These are phyloP conservation scores for Panagrolaimus sp. DNA, from an alignment of 1,140 invertebrate species.

Conservation along the genomic window DNA sequence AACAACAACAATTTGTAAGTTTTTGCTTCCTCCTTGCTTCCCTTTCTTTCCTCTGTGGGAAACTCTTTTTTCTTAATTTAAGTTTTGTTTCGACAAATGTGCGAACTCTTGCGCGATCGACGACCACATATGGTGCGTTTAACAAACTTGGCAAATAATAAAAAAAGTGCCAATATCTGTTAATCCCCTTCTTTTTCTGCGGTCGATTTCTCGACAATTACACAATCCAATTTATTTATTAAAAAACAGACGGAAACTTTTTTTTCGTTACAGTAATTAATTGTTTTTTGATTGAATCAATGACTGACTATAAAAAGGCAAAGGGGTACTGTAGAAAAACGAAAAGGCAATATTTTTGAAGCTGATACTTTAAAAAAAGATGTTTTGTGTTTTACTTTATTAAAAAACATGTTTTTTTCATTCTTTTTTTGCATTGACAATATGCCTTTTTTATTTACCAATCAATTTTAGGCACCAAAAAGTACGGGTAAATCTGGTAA, in stretches of 20 bases:
- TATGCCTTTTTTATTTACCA: too few species aligned
- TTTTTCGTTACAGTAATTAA: constrained; percentile 10
- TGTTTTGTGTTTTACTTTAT: too few species aligned
- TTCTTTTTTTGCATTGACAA: too few species aligned
- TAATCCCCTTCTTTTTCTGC: background rate
- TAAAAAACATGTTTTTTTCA: too few species aligned
- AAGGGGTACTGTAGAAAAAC: too few species aligned
- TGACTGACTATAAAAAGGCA: too few species aligned
- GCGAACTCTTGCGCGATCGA: constrained; percentile 5
- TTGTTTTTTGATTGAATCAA: background rate
- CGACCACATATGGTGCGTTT: background rate
- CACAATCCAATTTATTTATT: constrained; percentile 10
- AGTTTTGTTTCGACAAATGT: background rate
- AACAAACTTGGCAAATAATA: constrained; percentile 13
- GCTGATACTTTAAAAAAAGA: too few species aligned
- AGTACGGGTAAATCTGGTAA: too few species aligned
- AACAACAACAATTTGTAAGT: background rate
- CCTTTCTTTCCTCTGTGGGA: background rate
- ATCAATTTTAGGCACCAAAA: too few species aligned
- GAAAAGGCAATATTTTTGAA: too few species aligned
- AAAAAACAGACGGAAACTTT: background rate
- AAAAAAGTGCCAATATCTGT: background rate
- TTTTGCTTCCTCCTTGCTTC: background rate
- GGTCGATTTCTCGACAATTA: background rate
- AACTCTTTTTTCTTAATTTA: background rate